A percentile compares a stretch with the other conserved stretches of the same genome.
Evolutionary conservation across 2,113 vertebrate genomes (phyloP).

Genomic region (Alethe diademata): DNA sequence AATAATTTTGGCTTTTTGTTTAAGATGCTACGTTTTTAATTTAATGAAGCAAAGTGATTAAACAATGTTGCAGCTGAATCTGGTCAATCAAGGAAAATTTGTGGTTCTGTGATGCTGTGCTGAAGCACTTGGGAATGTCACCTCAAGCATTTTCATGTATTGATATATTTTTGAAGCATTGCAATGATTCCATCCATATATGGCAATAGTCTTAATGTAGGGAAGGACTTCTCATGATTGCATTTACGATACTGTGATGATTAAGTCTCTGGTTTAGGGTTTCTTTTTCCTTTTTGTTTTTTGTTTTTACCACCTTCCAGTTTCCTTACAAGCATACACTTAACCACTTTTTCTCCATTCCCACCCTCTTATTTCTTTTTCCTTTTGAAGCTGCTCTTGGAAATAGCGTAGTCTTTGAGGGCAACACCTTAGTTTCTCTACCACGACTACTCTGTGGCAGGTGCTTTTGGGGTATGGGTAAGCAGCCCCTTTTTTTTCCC

Average conservation of each 20-base stretch:
- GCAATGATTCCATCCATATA: not conserved
- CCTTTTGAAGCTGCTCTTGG: constrained; percentile 64
- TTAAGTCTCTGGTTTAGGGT: constrained; percentile 21
- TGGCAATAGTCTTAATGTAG: not conserved
- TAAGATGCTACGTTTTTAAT: not conserved
- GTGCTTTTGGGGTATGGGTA: constrained; percentile 67
- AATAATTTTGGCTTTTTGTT: not conserved
- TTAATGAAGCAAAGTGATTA: not conserved
- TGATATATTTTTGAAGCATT: not conserved
- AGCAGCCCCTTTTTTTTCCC: constrained; percentile 66
- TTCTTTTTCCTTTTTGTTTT: not conserved
- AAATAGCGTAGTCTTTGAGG: constrained; percentile 65
- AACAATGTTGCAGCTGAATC: not conserved
- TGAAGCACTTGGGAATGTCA: not conserved
- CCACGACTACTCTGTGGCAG: constrained; percentile 65
- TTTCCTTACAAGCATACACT: constrained; percentile 55
- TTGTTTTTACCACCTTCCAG: constrained; percentile 43
- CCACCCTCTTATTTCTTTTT: constrained; percentile 63
- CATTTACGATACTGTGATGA: not conserved
- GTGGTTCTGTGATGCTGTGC: not conserved
- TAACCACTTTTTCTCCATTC: constrained; percentile 63
- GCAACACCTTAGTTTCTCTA: constrained; percentile 66
- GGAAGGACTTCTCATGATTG: not conserved
- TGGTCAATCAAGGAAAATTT: not conserved
- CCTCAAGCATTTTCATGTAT: not conserved